Evolutionary conservation across 1,140 invertebrate genomes (phyloP).

Genomic region (Drosophila chauvacae): DNA sequence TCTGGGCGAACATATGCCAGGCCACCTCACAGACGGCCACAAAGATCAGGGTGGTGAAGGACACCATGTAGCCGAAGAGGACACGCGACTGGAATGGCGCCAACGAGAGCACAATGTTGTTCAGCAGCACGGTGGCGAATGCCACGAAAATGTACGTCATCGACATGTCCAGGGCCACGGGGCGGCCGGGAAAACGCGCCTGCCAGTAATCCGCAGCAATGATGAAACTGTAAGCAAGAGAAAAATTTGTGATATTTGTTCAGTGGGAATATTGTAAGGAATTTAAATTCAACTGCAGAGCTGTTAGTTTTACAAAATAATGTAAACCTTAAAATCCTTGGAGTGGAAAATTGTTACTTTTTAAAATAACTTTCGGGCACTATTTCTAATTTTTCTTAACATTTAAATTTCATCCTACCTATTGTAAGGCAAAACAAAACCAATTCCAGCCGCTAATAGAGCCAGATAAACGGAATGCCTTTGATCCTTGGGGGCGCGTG

Average conservation of each 20-base stretch:
- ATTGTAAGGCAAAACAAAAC: slow-evolving; percentile 96
- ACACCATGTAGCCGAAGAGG: slow-evolving; percentile 93
- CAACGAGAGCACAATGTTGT: slow-evolving; percentile 94
- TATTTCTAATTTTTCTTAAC: neutral
- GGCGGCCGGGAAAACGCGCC: slow-evolving; percentile 91
- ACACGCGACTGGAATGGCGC: slow-evolving; percentile 93
- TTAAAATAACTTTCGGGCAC: too few relatives aligned
- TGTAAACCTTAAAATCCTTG: neutral
- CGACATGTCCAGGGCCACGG: slow-evolving; percentile 96
- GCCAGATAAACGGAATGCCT: slow-evolving; percentile 92
- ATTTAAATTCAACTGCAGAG: neutral
- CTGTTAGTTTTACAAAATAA: neutral
- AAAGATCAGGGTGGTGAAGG: slow-evolving; percentile 92
- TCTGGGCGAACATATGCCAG: slow-evolving; percentile 90
- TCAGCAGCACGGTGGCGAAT: slow-evolving; percentile 93
- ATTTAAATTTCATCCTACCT: slow-evolving; percentile 86
- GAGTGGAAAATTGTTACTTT: neutral
- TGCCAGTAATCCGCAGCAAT: slow-evolving; percentile 96
- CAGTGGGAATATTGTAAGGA: neutral
- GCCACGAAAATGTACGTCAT: slow-evolving; percentile 94
- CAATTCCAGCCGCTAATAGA: slow-evolving; percentile 93
- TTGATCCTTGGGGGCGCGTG: slow-evolving; percentile 88
- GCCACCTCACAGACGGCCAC: slow-evolving; percentile 94
- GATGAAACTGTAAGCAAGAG: slow-evolving; percentile 87
- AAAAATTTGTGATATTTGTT: neutral